These are phyloP conservation scores for Seira ritae DNA, from an alignment of 2,888 invertebrate species.

Conservation along the genomic window DNA sequence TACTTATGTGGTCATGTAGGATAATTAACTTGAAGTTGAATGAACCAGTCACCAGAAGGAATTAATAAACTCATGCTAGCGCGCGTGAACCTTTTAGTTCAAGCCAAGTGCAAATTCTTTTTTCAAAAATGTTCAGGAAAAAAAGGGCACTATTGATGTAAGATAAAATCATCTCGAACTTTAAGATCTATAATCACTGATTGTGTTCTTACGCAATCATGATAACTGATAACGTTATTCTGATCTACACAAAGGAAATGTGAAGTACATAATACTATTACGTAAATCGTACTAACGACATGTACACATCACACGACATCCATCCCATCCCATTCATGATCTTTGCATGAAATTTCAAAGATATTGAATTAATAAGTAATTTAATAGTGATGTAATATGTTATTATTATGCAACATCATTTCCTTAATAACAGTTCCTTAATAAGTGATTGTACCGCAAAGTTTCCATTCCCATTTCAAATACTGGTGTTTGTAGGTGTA, in stretches of 20 bases:
- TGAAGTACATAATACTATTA: not conserved
- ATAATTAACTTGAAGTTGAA: slow-evolving; percentile 1
- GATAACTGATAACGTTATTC: no score
- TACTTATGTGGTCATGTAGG: not conserved
- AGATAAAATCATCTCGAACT: not conserved
- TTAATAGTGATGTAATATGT: not conserved
- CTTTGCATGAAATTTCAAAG: no score
- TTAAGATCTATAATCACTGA: not conserved
- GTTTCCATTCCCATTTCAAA: slow-evolving; percentile 5
- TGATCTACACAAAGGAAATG: no score
- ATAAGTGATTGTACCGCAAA: slow-evolving; percentile 2
- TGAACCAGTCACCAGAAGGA: not conserved
- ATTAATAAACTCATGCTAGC: not conserved
- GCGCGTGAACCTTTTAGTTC: not conserved
- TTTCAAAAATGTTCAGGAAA: not conserved
- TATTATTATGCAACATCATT: slow-evolving; percentile 1
- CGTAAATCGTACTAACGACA: not conserved
- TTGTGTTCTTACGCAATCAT: not conserved
- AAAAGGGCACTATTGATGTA: not conserved
- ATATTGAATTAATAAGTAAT: not conserved
- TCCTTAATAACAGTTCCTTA: not conserved
- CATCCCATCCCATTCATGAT: no score
- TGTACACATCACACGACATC: not conserved
- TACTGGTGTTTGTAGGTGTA: slow-evolving; percentile 34
- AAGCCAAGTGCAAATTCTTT: not conserved